Base-by-base conservation (phyloP, 1,140 invertebrate species). In the Apis mellifera region DNA sequence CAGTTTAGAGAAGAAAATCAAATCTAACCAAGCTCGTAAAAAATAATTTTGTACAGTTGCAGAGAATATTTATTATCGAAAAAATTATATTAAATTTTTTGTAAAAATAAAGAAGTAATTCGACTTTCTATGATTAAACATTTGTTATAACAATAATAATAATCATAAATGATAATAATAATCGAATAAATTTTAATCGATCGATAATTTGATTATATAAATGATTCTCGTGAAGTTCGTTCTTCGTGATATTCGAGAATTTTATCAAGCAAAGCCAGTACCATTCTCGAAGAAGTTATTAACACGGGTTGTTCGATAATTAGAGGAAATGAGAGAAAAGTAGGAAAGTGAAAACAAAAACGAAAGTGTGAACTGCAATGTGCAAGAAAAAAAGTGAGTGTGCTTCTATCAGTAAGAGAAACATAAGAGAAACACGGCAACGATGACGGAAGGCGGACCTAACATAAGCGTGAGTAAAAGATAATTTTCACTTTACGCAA, bases 381-480 rank as follows among this genome's bases (percentile, higher is more conserved):
- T 76, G 79, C 73, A 76, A 50, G 79, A 82, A 82, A 82, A 82
- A 82, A 76, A 54, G 79, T 76, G 79, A 42, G 64, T 21, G 79
- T 52, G 50, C n/a, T 13, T 1, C 54, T 52, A 60, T 60, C 26
- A 82, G 65, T 42, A 76, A 74, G 78, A 80, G 66, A 55, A 57
- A 76, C 54, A 54, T 48, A 57, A 69, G 62, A 57, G 72, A 76
- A 82, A 82, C 54, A 19, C 42, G 62, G 26, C n/a, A 52, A 82
- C 79, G 73, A 82, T 82, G 72, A 82, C 72, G 72, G 79, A 76
- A 81, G 79, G 71, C 72, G 72, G 62, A 13, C 79, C 79, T 9
- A 82, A 75, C 64, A 76, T 69, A 82, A 76, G 52, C 65, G 79
- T 82, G 55, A 82, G 79, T 76, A 82, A 23, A 19, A 8, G 8